Percentiles rank a stretch among this genome's conserved stretches.
phyloP scores from a whole-genome alignment of 2,888 invertebrate genomes.

The Diadegma fenestrale region DNA sequence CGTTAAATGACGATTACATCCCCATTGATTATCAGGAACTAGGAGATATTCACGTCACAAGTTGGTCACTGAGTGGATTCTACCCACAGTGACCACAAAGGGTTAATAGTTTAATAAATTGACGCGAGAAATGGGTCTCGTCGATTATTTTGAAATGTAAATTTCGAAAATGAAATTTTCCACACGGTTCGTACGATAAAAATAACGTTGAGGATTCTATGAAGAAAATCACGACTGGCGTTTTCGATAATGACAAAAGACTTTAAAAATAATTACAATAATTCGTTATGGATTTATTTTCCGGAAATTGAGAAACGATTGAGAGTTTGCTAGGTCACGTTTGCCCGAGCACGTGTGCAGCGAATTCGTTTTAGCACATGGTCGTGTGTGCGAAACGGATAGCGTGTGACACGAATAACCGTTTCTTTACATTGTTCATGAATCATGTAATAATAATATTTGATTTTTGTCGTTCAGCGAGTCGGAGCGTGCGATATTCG shows the following conservation, averaged over 20 bases:
- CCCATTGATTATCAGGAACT: no score
- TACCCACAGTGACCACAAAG: no score
- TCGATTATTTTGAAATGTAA: neutral
- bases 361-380: neutral
- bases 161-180: no score
- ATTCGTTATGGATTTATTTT: neutral
- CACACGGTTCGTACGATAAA: no score
- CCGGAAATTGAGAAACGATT: neutral
- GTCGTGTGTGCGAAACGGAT: conserved; percentile 11
- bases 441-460: conserved; percentile 19
- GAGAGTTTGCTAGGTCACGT: neutral
- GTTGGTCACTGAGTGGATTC: no score
- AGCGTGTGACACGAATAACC: conserved; percentile 28
- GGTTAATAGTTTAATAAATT: no score
- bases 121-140: neutral
- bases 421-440: neutral
- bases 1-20: no score
- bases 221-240: no score
- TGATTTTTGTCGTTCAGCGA: conserved; percentile 85
- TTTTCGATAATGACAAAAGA: neutral
- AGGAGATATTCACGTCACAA: no score
- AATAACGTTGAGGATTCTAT: no score
- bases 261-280: neutral
- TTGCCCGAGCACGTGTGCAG: conserved; percentile 6
- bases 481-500: conserved; percentile 89